These are phyloP conservation scores for Tethea ocularis DNA, from an alignment of 2,888 invertebrate species.

Conservation along the genomic window DNA sequence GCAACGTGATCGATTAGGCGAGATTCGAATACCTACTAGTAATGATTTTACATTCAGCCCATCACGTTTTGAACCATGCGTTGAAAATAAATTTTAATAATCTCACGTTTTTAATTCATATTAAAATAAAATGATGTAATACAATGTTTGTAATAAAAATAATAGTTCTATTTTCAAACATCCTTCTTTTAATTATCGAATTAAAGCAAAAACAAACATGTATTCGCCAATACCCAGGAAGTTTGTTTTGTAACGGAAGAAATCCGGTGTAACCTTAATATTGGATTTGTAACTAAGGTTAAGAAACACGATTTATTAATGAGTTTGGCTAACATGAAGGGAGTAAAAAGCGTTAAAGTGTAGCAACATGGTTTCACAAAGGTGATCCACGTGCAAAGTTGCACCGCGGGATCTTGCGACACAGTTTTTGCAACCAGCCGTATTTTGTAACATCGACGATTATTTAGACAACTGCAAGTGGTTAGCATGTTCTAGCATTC, in stretches of 20 bases:
- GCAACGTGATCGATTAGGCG: constrained; percentile 46
- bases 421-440: constrained; percentile 64
- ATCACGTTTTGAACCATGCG: too few relatives aligned
- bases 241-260: constrained; percentile 59
- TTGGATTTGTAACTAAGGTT: constrained; percentile 59
- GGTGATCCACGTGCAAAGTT: constrained; percentile 68
- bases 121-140: not conserved
- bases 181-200: constrained; percentile 34
- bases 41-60: constrained; percentile 30
- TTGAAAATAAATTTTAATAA: too few relatives aligned
- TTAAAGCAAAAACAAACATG: constrained; percentile 30
- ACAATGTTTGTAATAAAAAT: not conserved
- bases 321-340: constrained; percentile 67
- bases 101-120: not conserved
- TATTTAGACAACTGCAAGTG: constrained; percentile 55
- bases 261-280: constrained; percentile 65
- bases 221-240: constrained; percentile 48
- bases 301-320: constrained; percentile 69
- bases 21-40: constrained; percentile 50
- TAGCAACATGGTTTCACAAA: constrained; percentile 72
- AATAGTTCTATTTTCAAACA: constrained; percentile 20
- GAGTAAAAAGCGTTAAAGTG: constrained; percentile 67
- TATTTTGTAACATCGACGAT: constrained; percentile 62
- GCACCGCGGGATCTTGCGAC: constrained; percentile 70
- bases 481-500: constrained; percentile 47